Base-by-base conservation (phyloP, 92 coral and sea anemone species). In the Epizoanthus illoricatus region DNA sequence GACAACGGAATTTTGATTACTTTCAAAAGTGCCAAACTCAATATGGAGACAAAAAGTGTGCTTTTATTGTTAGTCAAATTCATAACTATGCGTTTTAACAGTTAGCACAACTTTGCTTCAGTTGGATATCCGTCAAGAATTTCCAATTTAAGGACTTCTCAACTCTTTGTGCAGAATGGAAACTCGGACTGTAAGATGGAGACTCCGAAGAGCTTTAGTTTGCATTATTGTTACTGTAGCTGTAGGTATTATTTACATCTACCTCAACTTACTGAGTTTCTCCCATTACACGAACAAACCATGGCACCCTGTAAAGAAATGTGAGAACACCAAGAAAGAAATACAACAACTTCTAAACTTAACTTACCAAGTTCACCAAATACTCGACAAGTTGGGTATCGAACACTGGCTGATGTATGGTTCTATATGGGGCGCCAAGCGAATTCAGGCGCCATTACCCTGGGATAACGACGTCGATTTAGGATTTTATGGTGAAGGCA, bases 391-490 rank as follows among this genome's bases (percentile, higher is more conserved):
- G 23, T 68, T 91, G 64, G 62, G 55, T 10, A 60, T 91, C 18
- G 72, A 86, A 10, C 95, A 91, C 69, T 91, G 95, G 95, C 61
- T 91, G 20, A 86, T 89, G 92, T 91, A 91, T 76, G 95, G 95
- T 4, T 91, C 95, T 9, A 80, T 91, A 5, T 86, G 87, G 84
- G 95, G 95, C n/a, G 95, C 95, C 0, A 80, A 28, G n/a, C 90
- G 95, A 7, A 70, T 81, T 4, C 85, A 88, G 52, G 91, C 78
- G 18, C 95, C 95, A 5, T 86, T 91, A 5, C 91, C 95, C 5
- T 91, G 95, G 95, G 95, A 91, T 62, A 82, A 91, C 43, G 95
- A 91, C 56, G 92, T 91, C 2, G 95, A 91, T 79, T 84, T 91
- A 19, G 92, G 95, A 59, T 74, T 91, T 73, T 79, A 87, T 40